Percentiles rank a stretch among this genome's conserved stretches.
Evolutionary conservation across 2,888 invertebrate species (phyloP).

Genomic region (Sphaerophoria rueppellii): DNA sequence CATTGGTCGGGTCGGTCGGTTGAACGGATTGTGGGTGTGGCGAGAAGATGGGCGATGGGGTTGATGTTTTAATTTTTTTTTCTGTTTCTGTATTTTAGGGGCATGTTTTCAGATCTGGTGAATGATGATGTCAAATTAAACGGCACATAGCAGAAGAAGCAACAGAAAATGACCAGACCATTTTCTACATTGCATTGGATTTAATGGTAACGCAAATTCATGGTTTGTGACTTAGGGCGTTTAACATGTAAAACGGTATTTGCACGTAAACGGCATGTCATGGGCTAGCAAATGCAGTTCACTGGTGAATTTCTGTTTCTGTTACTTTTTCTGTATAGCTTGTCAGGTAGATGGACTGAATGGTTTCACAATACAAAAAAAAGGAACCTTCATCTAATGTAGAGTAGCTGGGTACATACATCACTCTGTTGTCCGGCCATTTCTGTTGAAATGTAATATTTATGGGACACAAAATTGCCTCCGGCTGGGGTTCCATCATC

Average conservation of each 20-base stretch:
- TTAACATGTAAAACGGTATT: constrained; percentile 56
- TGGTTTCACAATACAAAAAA: background rate
- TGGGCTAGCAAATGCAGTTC: constrained; percentile 39
- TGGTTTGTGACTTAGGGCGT: constrained; percentile 62
- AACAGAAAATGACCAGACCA: constrained; percentile 54
- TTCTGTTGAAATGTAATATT: constrained; percentile 19
- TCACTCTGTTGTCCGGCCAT: constrained; percentile 4
- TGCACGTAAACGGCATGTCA: constrained; percentile 27
- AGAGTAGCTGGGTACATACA: background rate
- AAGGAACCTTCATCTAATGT: no score
- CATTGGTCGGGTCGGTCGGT: constrained; percentile 3
- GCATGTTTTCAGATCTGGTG: constrained; percentile 2
- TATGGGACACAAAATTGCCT: constrained; percentile 20
- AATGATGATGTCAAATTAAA: constrained; percentile 68
- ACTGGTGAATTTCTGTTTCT: background rate
- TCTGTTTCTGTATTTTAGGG: background rate
- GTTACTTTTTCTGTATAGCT: constrained; percentile 7
- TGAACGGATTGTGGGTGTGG: no score
- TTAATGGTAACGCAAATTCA: constrained; percentile 61
- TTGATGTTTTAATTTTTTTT: background rate
- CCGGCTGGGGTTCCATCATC: background rate
- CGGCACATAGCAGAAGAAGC: constrained; percentile 12
- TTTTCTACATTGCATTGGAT: constrained; percentile 44
- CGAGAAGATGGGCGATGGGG: background rate
- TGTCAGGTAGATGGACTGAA: constrained; percentile 10